Conservation (phyloP, 2,113 vertebrate species). For the Ivindomyrus marchei region DNA sequence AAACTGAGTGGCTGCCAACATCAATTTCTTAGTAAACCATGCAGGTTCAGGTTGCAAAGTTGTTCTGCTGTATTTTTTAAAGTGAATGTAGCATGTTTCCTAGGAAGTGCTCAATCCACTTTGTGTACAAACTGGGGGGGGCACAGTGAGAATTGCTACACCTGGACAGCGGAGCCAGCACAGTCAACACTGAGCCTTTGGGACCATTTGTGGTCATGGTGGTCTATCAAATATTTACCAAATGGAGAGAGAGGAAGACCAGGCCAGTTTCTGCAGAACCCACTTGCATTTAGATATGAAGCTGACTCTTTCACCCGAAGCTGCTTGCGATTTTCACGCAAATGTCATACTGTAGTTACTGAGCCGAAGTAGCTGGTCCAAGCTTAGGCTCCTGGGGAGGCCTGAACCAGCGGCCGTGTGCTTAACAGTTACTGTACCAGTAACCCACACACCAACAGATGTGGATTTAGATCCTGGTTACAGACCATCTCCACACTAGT, state of each 20-base stretch:
- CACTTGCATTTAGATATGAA: not conserved
- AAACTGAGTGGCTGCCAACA: not conserved
- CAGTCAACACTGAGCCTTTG: not conserved
- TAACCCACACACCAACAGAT: not conserved
- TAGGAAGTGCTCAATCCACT: not conserved
- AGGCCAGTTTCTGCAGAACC: not conserved
- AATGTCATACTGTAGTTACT: not conserved
- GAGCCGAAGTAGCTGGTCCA: not conserved
- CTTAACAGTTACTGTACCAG: not conserved
- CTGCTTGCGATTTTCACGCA: not conserved
- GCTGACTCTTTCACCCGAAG: not conserved
- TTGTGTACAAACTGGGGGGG: not conserved
- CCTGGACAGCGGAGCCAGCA: not conserved
- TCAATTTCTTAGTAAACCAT: not conserved
- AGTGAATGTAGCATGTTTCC: not conserved
- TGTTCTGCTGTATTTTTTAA: not conserved
- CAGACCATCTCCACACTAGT: not conserved
- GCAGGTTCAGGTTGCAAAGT: not conserved
- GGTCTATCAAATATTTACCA: not conserved
- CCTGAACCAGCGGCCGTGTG: not conserved
- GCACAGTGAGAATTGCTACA: not conserved
- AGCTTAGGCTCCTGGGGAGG: not conserved
- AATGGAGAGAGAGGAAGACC: not conserved
- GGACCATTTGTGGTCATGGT: slow-evolving; percentile 2
- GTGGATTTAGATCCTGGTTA: not conserved